Evolutionary conservation across 1,140 invertebrate genomes (phyloP), one percentile per base, ranked within the genome.

Genomic region (Papilio glaucus): DNA sequence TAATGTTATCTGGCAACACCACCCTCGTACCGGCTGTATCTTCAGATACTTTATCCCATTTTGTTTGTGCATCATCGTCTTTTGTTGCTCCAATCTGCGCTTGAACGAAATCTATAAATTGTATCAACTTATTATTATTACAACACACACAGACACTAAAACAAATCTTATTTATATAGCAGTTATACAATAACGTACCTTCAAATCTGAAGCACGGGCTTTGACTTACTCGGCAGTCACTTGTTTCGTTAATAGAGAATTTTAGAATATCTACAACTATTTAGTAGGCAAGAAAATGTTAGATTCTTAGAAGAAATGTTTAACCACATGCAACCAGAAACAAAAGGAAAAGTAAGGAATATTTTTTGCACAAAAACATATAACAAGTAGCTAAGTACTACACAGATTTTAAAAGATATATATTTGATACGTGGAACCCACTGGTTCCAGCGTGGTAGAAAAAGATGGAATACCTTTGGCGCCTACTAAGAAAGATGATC

Each of bases 401-500:
- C 18, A 26, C 3, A 26, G 7, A 33, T 33, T 33, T 3, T 1
- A 62, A n/a, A 12, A 4, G 33, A 1, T 61, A 61, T 5, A 65
- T 10, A 39, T 39, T 65, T 65, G 4, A 21, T 12, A 63, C 6
- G 15, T 33, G 12, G n/a, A n/a, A n/a, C n/a, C n/a, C n/a, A n/a
- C n/a, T n/a, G n/a, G 61, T 10, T 10, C 10, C 3, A 41, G n/a
- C 8, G 29, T 3, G 29, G 29, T 37, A 62, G 26, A 33, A 37
- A 63, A 6, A 63, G 15, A 63, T 39, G 15, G 3, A 15, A 53
- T 74, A 74, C 81, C 84, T 78, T 82, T 75, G 33, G 80, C 77
- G 41, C 72, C 77, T 76, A 78, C 77, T 68, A 86, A 21, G 57
- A 83, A 77, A 72, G 78, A 75, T 63, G 77, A 81, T 72, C 85